Conservation (phyloP, 2,113 vertebrate species). For the Callipepla californica region DNA sequence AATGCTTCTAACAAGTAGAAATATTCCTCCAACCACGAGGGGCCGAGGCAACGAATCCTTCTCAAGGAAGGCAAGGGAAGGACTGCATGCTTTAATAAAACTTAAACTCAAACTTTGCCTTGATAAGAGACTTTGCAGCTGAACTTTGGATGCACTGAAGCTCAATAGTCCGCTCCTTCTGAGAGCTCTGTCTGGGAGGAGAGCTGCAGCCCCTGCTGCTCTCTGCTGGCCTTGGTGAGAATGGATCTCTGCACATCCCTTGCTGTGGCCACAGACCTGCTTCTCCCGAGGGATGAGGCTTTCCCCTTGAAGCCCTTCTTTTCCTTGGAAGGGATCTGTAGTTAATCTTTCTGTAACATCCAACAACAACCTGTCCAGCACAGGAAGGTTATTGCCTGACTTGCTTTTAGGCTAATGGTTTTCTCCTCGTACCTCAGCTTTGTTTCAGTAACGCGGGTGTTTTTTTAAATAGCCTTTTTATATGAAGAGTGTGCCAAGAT, state of each 20-base stretch:
- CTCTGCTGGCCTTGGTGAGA: conserved; percentile 49
- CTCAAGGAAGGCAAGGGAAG: not conserved
- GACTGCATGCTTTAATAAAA: not conserved
- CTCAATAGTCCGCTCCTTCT: not conserved
- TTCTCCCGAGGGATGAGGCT: not conserved
- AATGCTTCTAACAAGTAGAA: not conserved
- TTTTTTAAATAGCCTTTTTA: not conserved
- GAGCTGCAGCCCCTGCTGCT: conserved; percentile 42
- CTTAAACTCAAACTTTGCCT: not conserved
- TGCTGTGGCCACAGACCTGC: accelerated
- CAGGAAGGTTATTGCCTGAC: not conserved
- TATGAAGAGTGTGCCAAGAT: not conserved
- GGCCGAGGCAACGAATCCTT: not conserved
- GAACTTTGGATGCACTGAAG: accelerated
- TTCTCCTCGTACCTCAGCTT: not conserved
- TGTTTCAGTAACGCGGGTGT: not conserved
- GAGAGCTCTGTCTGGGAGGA: not conserved
- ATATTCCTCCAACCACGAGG: not conserved
- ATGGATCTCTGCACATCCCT: not conserved
- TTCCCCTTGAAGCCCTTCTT: not conserved
- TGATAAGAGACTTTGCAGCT: not conserved
- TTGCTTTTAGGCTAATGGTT: not conserved
- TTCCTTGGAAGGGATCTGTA: not conserved
- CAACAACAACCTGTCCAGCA: not conserved
- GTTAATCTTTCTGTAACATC: not conserved